Conservation (phyloP, 2,888 invertebrate genomes). For the Epicampocera succincta region DNA sequence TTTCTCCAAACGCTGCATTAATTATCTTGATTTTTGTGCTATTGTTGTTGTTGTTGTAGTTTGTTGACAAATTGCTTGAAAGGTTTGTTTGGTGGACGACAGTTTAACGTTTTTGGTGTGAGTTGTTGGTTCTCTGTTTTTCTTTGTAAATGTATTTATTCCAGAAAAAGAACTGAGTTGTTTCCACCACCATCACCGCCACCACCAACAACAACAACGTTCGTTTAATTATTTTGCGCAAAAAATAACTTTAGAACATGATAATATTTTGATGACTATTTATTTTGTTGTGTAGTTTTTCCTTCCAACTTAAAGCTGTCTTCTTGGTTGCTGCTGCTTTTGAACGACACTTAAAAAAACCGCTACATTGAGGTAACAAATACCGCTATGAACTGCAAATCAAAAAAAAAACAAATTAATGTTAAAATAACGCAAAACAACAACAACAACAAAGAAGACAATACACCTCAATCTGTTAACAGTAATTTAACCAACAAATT, state of each 20-base stretch:
- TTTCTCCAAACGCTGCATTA: too few species aligned
- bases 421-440: conserved; percentile 9
- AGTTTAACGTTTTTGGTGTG: conserved; percentile 45
- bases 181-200: too few species aligned
- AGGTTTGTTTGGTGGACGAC: conserved; percentile 58
- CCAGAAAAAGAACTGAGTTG: neutral
- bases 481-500: conserved; percentile 60
- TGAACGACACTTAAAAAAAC: conserved; percentile 43
- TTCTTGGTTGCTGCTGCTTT: conserved; percentile 32
- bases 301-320: neutral
- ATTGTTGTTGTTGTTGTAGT: conserved; percentile 11
- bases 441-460: neutral
- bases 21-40: neutral
- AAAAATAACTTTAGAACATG: conserved; percentile 50
- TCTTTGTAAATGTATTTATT: neutral
- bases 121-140: conserved; percentile 1
- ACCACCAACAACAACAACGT: too few species aligned
- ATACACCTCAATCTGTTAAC: conserved; percentile 50
- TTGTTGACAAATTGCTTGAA: conserved; percentile 41
- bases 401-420: conserved; percentile 18
- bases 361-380: conserved; percentile 66
- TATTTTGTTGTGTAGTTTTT: conserved; percentile 32
- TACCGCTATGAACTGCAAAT: conserved; percentile 66
- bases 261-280: conserved; percentile 61
- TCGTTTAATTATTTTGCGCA: too few species aligned